phyloP scores from a whole-genome alignment of 2,113 vertebrate genomes.

The Cisticola juncidis region DNA sequence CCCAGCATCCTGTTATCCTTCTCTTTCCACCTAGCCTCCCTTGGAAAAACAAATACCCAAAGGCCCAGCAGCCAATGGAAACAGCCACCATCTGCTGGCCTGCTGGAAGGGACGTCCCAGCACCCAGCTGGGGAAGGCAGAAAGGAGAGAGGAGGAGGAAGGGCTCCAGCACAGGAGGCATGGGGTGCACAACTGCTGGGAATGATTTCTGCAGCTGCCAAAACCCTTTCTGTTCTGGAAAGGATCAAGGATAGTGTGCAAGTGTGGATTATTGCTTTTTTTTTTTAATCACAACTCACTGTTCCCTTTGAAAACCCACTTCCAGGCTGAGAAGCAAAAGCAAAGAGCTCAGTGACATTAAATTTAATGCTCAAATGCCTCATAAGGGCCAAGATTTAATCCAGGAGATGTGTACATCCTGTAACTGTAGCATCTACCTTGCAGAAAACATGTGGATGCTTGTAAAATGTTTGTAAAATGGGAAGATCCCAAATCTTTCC shows the following conservation, averaged over 20 bases:
- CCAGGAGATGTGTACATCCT: background rate
- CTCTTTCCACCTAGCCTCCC: slow-evolving; percentile 43
- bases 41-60: slow-evolving; percentile 58
- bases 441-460: background rate
- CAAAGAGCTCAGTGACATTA: background rate
- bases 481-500: background rate
- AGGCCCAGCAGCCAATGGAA: slow-evolving; percentile 36
- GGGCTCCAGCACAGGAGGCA: background rate
- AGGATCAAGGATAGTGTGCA: background rate
- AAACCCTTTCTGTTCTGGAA: background rate
- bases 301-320: background rate
- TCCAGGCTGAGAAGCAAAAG: background rate
- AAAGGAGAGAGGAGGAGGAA: background rate
- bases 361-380: background rate
- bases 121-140: background rate
- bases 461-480: background rate
- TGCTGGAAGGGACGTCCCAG: background rate
- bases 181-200: background rate
- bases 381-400: background rate
- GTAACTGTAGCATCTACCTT: background rate
- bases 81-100: background rate
- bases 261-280: background rate
- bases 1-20: slow-evolving; percentile 60
- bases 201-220: background rate
- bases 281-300: background rate